Base-by-base conservation (phyloP, 2,888 invertebrate genomes). In the Cenopis cana region DNA sequence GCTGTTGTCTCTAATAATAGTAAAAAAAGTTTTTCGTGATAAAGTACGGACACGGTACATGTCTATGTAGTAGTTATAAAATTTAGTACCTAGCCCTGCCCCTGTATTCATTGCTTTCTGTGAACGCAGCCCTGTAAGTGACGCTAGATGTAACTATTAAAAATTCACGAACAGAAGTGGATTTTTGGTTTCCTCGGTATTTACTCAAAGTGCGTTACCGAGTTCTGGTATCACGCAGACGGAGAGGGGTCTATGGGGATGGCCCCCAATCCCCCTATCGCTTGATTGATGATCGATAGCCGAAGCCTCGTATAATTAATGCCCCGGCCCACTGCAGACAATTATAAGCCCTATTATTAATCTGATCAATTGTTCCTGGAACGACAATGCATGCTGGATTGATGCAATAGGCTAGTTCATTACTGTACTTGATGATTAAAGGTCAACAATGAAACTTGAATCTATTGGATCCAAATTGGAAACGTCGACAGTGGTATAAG, bases 231-330 rank as follows among this genome's bases (percentile, higher is more conserved):
- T 38, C 52, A n/a, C 20, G 38, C 64, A 64, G 38, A 64, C 64
- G 49, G 74, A 74, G 75, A 69, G 68, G 73, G 64, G 69, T 65
- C 64, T 73, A 74, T 52, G 49, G 50, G 36, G 62, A 38, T 52
- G 54, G 33, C 54, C 64, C 54, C 64, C 52, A 52, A n/a, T 54
- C 64, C 36, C 38, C 64, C 64, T 24, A 64, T 64, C 62, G 76
- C 75, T 80, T 88, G 89, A 91, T 89, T 88, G 88, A 90, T 90
- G 87, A 81, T 77, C 85, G 82, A 82, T 84, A 79, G 77, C 81
- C 75, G 78, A 79, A 82, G 80, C 77, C 79, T 80, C 77, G 79
- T 85, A 83, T 89, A 90, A 90, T 89, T 90, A 89, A 89, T 87
- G 89, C 83, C 81, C 76, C 83, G 82, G 82, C 73, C 73, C 77